phyloP scores from a whole-genome alignment of 2,888 invertebrate genomes.

The Trisateles emortualis region DNA sequence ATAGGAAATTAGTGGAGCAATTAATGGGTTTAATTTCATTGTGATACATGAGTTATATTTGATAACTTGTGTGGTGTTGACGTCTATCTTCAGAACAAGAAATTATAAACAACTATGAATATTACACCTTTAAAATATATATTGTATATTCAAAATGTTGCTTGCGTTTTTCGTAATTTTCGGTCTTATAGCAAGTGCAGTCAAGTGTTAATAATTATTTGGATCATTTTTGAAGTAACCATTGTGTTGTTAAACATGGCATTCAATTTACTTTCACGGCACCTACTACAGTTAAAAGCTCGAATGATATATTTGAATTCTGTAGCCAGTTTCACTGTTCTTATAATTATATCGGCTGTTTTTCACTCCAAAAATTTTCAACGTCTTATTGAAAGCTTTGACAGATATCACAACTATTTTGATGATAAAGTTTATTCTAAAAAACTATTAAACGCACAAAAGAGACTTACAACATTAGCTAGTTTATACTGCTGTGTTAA shows the following conservation, averaged over 20 bases:
- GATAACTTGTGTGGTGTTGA: too few relatives aligned
- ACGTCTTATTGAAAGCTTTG: conserved; percentile 27
- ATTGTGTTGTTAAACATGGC: not conserved
- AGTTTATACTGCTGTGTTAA: conserved; percentile 3
- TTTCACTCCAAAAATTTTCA: conserved; percentile 23
- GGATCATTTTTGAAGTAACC: conserved; percentile 10
- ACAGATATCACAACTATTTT: conserved; percentile 19
- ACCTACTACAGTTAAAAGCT: not conserved
- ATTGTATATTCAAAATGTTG: conserved; percentile 37
- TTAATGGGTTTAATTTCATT: too few relatives aligned
- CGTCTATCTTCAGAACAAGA: too few relatives aligned
- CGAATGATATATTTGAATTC: conserved; percentile 18
- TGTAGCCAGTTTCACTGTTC: conserved; percentile 21
- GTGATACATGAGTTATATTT: too few relatives aligned
- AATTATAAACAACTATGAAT: conserved; percentile 16
- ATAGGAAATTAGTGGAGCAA: too few relatives aligned
- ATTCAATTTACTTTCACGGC: not conserved
- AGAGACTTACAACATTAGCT: conserved; percentile 5
- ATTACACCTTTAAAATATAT: conserved; percentile 34
- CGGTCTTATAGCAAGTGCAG: conserved; percentile 13
- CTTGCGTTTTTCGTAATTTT: conserved; percentile 47
- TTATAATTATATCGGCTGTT: conserved; percentile 12
- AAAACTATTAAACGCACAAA: conserved; percentile 25
- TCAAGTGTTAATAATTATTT: conserved; percentile 18
- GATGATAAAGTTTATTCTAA: conserved; percentile 17